phyloP scores from a whole-genome alignment of 2,888 invertebrate genomes.

The Toxonevra muliebris region DNA sequence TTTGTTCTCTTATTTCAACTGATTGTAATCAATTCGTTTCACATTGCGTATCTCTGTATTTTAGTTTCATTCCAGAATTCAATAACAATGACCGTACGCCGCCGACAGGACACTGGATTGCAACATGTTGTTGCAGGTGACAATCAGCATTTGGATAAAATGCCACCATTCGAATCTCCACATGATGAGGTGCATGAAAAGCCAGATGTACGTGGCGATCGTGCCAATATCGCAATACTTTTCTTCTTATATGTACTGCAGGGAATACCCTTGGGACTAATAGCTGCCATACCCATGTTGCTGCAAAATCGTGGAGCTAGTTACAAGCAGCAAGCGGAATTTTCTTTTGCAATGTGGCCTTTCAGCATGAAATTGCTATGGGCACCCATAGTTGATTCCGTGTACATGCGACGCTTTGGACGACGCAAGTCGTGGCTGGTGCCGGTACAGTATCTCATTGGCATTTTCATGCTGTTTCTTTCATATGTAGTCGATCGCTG shows the following conservation, averaged over 20 bases:
- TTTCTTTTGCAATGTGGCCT: conserved; percentile 95
- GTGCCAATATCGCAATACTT: conserved; percentile 83
- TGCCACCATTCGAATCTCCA: conserved; percentile 20
- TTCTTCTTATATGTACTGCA: conserved; percentile 93
- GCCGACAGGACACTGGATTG: conserved; percentile 32
- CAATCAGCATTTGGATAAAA: conserved; percentile 19
- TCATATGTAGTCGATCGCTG: conserved; percentile 80
- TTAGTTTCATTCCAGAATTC: too few species aligned
- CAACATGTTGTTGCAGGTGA: conserved; percentile 7
- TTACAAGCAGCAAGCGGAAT: conserved; percentile 94
- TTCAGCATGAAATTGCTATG: conserved; percentile 92
- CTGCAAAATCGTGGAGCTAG: conserved; percentile 91
- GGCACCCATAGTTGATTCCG: conserved; percentile 97
- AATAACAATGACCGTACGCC: conserved; percentile 36
- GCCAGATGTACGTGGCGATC: conserved; percentile 75
- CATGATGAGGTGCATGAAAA: conserved; percentile 47
- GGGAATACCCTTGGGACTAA: conserved; percentile 94
- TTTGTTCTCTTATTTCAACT: too few species aligned
- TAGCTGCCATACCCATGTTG: conserved; percentile 94
- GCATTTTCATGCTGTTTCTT: conserved; percentile 87
- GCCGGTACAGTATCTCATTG: conserved; percentile 91
- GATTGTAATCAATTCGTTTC: too few species aligned
- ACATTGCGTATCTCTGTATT: too few species aligned
- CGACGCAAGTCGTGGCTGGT: conserved; percentile 95
- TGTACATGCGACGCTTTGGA: conserved; percentile 86